Evolutionary conservation across 2,797 vertebrate species (phyloP), one percentile per base, ranked within the genome.

Genomic region (Helarctos malayanus): DNA sequence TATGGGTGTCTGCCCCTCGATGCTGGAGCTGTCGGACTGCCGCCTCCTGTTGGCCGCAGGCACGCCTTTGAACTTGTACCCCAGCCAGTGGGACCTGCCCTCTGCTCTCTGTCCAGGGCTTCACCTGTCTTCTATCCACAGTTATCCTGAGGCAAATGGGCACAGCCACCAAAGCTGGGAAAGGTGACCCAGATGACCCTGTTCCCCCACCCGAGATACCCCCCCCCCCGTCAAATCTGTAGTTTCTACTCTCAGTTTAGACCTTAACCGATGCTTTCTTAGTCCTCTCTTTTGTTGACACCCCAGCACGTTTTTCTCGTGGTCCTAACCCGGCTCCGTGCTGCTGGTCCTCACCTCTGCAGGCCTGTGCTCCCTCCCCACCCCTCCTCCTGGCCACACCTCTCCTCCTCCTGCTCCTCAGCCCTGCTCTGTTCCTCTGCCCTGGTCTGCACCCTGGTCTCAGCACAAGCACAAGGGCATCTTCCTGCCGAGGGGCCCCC

Each of bases 401-500:
- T 23, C 14, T 3, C 63, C 32, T 18, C 32, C 25, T 8, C 1
- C 12, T 3, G 0, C 15, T 8, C 63, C 15, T 14, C 52, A 16
- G 52, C 52, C 52, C 14, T 56, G 19, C 54, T 56, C 19, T n/a
- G 15, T 15, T 16, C 16, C 63, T 65, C 32, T 0, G 63, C 18
- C 2, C 68, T 12, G 35, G 68, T 10, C 63, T 3, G 68, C 35
- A 25, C 68, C 68, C 13, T 38, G 38, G 69, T 7, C 35, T 1
- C 2, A 0, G 11, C 23, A 3, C 25, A 8, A 18, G 21, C 23
- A 3, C 25, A 8, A 18, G 21, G 75, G 12, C 45, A 1, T 75
- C 15, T 29, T 68, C 18, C 79, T 12, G 47, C 29, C 47, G 41
- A 23, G 65, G 15, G 38, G 11, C 56, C 38, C 61, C n/a, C 54